Percentiles rank a stretch among this genome's conserved stretches.
Conservation (phyloP, 2,113 vertebrate species). For the Peucedramus taeniatus region DNA sequence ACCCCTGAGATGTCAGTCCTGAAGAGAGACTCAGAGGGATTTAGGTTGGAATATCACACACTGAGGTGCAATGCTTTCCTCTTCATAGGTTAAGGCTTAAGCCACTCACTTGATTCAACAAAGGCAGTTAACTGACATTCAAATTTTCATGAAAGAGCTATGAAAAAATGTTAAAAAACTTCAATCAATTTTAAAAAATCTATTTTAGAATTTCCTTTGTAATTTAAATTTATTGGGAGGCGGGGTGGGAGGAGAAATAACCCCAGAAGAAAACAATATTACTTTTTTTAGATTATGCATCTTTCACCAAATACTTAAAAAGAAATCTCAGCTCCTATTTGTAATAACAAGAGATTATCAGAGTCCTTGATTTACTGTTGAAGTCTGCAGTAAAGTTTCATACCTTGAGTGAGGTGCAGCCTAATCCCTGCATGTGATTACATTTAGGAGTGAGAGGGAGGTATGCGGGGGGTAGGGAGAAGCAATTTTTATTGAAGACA, state of each 20-base stretch:
- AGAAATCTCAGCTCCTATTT: conserved; percentile 33
- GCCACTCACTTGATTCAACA: background rate
- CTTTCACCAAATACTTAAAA: conserved; percentile 40
- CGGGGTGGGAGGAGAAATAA: background rate
- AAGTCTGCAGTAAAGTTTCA: conserved; percentile 51
- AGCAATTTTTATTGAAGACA: conserved; percentile 61
- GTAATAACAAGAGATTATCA: conserved; percentile 50
- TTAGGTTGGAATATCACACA: rapidly evolving
- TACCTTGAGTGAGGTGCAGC: conserved; percentile 51
- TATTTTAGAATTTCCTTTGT: background rate
- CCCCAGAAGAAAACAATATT: background rate
- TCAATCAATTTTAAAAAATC: background rate
- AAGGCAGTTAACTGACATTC: background rate
- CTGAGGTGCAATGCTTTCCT: background rate
- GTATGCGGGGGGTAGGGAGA: background rate
- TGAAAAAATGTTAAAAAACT: background rate
- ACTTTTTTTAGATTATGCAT: background rate
- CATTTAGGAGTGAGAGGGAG: background rate
- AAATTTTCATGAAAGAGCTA: background rate
- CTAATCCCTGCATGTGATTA: conserved; percentile 58
- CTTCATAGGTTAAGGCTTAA: background rate
- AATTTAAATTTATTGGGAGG: background rate
- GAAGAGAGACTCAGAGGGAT: background rate
- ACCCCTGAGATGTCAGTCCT: background rate
- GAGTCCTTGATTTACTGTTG: conserved; percentile 63